Evolutionary conservation across 1,140 invertebrate species (phyloP).

Genomic region (Drosophila saltans): DNA sequence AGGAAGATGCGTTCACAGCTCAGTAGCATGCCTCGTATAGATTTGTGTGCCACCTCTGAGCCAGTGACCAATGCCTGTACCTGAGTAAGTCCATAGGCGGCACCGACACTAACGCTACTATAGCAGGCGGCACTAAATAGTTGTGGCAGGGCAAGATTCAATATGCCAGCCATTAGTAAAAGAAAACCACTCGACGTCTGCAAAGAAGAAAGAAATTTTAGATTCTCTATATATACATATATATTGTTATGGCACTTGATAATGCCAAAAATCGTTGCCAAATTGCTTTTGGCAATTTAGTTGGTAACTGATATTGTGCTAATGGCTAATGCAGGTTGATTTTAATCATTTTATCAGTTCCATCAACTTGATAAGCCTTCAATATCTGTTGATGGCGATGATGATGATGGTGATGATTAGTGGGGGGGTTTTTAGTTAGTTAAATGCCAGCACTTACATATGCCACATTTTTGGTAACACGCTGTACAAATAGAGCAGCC

Average conservation of each 20-base stretch:
- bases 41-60: conserved; percentile 65
- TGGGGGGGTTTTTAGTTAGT: neutral
- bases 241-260: too few relatives aligned
- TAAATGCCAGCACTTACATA: conserved; percentile 62
- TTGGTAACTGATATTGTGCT: conserved; percentile 6
- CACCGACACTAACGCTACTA: conserved; percentile 64
- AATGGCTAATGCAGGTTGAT: conserved; percentile 64
- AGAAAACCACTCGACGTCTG: conserved; percentile 69
- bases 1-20: conserved; percentile 70
- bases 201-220: neutral
- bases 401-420: conserved; percentile 13
- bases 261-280: too few relatives aligned
- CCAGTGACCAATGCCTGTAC: conserved; percentile 67
- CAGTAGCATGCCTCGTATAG: conserved; percentile 64
- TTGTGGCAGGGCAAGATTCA: conserved; percentile 54
- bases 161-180: conserved; percentile 56
- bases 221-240: too few relatives aligned
- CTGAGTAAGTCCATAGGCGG: conserved; percentile 65
- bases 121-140: conserved; percentile 63
- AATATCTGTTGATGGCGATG: conserved; percentile 35
- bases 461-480: conserved; percentile 76
- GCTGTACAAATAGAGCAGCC: conserved; percentile 64
- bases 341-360: conserved; percentile 49
- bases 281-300: neutral
- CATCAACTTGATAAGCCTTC: conserved; percentile 43